Evolutionary conservation across 1,140 invertebrate species (phyloP), one percentile per base, ranked within the genome.

Genomic region (Sminthurides bifidus): DNA sequence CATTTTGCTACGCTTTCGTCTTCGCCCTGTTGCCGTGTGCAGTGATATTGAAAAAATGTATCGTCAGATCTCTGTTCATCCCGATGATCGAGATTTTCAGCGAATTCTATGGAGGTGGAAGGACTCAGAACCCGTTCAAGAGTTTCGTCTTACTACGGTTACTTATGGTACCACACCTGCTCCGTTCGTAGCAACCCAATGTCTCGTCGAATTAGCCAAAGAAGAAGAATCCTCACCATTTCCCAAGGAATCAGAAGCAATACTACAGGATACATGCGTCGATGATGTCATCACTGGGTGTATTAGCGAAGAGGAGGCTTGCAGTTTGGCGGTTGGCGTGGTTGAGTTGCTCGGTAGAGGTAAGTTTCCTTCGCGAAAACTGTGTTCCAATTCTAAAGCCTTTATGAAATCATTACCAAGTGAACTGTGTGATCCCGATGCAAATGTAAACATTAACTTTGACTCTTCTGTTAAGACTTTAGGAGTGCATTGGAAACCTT

Each of bases 71-170:
- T 10, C 21, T 27, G 40, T 61, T 4, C 15, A 40, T 3, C 1
- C 24, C 12, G 50, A 53, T 17, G 46, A 41, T 44, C 37, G 23
- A 30, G 44, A 61, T 31, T 54, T 66, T 23, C 70, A 73, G 65
- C 49, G 59, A 17, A 70, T 73, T 17, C 19, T 73, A 1, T 72
- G 71, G 68, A 54, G 68, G 38, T 24, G 65, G 44, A 48, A 56
- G 14, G 45, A 56, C n/a, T 35, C 55, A 40, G 48, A 68, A 19
- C 6, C 14, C 6, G 21, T 72, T 43, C 56, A 65, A 37, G 2
- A 41, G 10, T 58, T 50, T 38, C 41, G 49, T 17, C 31, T 69
- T 50, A 37, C 15, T 15, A 62, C 72, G n/a, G 65, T 70, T 2
- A 69, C 68, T 0, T 68, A 69, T 46, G 71, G 72, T 0, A 66